Evolutionary conservation across 1,140 invertebrate species (phyloP).

Genomic region (Megalonaias nervosa): DNA sequence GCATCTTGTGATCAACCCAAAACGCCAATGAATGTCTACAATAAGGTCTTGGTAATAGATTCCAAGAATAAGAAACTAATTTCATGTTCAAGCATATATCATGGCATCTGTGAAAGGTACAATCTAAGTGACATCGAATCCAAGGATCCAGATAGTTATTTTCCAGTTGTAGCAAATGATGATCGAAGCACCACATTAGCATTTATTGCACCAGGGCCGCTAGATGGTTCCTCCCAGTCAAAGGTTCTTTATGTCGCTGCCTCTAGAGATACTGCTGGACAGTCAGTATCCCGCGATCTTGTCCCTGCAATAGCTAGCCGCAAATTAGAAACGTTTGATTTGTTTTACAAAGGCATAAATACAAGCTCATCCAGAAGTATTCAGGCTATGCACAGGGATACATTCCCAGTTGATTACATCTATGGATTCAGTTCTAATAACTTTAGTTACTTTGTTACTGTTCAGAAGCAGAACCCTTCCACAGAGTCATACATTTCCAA

Average conservation of each 20-base stretch:
- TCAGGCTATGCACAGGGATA: conserved; percentile 47
- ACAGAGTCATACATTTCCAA: conserved; percentile 94
- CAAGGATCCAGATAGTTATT: conserved; percentile 82
- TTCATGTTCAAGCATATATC: conserved; percentile 91
- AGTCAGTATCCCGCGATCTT: conserved; percentile 86
- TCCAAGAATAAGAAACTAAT: conserved; percentile 92
- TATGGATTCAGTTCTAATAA: conserved; percentile 96
- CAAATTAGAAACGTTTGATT: conserved; percentile 91
- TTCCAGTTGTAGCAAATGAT: conserved; percentile 96
- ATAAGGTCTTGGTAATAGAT: conserved; percentile 96
- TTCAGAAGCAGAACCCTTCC: conserved; percentile 86
- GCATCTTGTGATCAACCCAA: conserved; percentile 5
- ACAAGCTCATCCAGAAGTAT: conserved; percentile 22
- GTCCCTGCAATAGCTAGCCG: conserved; percentile 95
- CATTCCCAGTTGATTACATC: conserved; percentile 87
- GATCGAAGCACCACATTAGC: conserved; percentile 94
- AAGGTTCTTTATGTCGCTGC: conserved; percentile 98
- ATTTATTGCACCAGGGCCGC: conserved; percentile 95
- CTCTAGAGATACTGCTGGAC: conserved; percentile 92
- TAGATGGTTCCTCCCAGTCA: conserved; percentile 78
- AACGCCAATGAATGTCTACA: conserved; percentile 90
- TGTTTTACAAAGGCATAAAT: conserved; percentile 75
- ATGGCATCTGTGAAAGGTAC: conserved; percentile 90
- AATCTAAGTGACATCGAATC: conserved; percentile 88
- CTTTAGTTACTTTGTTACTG: conserved; percentile 97